phyloP scores from a whole-genome alignment of 2,113 vertebrate genomes.

The Phrynocephalus versicolor region DNA sequence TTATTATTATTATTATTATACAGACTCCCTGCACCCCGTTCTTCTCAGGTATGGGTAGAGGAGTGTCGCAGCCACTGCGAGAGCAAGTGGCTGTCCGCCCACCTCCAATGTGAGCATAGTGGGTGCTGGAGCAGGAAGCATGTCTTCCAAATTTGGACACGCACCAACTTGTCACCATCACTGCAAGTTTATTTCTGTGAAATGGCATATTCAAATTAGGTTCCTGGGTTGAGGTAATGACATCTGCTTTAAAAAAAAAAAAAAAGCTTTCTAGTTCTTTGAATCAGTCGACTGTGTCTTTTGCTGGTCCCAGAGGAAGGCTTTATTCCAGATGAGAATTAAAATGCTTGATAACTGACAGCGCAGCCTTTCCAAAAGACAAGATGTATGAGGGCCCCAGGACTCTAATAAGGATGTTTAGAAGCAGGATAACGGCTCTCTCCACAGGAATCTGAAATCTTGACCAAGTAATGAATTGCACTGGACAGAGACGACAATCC shows the following conservation, averaged over 20 bases:
- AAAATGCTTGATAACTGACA: slow-evolving; percentile 3
- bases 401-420: slow-evolving; percentile 47
- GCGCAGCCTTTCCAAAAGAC: slow-evolving; percentile 26
- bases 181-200: neutral
- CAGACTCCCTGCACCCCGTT: no score
- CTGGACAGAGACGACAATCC: slow-evolving; percentile 26
- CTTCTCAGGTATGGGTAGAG: neutral
- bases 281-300: neutral
- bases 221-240: neutral
- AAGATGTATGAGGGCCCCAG: slow-evolving; percentile 41
- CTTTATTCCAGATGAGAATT: neutral
- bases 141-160: neutral
- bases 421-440: slow-evolving; percentile 43
- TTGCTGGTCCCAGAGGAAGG: neutral
- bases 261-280: neutral
- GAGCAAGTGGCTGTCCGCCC: no score
- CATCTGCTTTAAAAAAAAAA: no score
- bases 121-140: neutral
- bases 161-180: neutral
- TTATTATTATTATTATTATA: no score
- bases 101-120: neutral
- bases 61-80: no score
- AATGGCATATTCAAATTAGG: neutral
- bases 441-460: slow-evolving; percentile 49
- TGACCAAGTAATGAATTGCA: slow-evolving; percentile 46